phyloP scores from a whole-genome alignment of 2,113 vertebrate genomes.

The Psilopogon haemacephalus region DNA sequence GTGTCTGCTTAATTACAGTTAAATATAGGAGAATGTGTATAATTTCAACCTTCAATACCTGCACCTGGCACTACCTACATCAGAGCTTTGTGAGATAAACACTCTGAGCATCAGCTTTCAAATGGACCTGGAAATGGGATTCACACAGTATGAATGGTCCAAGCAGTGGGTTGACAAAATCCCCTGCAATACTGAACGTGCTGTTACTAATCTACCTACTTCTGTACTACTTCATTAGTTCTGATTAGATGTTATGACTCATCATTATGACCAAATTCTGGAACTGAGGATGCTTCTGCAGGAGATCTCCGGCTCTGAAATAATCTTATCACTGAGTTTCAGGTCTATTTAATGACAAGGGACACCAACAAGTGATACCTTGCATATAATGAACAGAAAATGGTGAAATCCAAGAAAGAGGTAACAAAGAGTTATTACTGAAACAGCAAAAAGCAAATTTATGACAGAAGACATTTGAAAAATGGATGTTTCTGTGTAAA shows the following conservation, averaged over 20 bases:
- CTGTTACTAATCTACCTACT: background rate
- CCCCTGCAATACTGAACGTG: background rate
- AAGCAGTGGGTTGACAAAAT: background rate
- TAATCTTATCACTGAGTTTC: background rate
- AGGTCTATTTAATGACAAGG: background rate
- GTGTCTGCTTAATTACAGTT: slow-evolving; percentile 18
- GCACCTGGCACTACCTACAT: background rate
- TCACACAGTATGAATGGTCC: background rate
- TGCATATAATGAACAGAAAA: background rate
- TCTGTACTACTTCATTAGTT: background rate
- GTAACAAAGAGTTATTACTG: background rate
- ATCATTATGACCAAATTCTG: background rate
- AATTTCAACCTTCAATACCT: background rate
- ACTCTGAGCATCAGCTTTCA: background rate
- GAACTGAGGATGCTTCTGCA: background rate
- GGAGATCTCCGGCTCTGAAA: background rate
- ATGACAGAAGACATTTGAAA: background rate
- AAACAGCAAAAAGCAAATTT: background rate
- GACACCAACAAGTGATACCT: background rate
- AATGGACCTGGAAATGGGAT: background rate
- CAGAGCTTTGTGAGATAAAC: background rate
- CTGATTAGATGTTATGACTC: background rate
- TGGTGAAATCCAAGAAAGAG: background rate
- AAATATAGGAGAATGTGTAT: slow-evolving; percentile 7
- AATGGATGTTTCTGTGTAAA: background rate